Evolutionary conservation across 2,888 invertebrate species (phyloP).

Genomic region (Amblyjoppa proteus): DNA sequence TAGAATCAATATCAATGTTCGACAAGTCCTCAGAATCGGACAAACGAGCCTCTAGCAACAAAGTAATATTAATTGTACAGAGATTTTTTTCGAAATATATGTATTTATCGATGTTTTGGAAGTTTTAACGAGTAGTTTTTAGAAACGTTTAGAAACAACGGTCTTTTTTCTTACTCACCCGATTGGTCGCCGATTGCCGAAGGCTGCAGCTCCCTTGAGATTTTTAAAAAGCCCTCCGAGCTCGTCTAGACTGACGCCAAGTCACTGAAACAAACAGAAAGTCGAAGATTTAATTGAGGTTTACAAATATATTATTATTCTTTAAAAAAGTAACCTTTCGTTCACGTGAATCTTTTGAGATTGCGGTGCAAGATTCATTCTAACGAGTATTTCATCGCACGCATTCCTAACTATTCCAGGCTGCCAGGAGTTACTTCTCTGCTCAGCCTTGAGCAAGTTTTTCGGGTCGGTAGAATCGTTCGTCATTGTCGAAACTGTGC

Average conservation of each 20-base stretch:
- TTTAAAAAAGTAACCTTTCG: constrained; percentile 61
- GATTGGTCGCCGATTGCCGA: neutral
- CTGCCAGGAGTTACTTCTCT: constrained; percentile 62
- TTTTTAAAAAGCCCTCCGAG: neutral
- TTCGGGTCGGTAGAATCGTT: constrained; percentile 42
- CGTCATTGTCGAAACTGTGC: constrained; percentile 63
- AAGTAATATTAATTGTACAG: constrained; percentile 33
- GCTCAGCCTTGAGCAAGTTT: constrained; percentile 45
- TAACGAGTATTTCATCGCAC: constrained; percentile 70
- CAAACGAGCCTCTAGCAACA: constrained; percentile 84
- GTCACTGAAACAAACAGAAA: constrained; percentile 60
- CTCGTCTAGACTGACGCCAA: constrained; percentile 57
- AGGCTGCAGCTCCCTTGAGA: neutral
- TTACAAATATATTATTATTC: constrained; percentile 25
- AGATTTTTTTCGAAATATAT: constrained; percentile 45
- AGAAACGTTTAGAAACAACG: neutral
- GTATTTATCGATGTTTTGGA: constrained; percentile 15
- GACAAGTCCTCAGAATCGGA: constrained; percentile 92
- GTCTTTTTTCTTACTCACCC: neutral
- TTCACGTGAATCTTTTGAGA: constrained; percentile 65
- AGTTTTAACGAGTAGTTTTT: neutral
- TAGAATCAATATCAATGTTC: constrained; percentile 97
- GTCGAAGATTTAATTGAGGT: neutral
- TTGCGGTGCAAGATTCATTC: constrained; percentile 69
- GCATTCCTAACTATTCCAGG: constrained; percentile 69